Evolutionary conservation across 2,797 vertebrate species (phyloP).

Genomic region (Anguilla obscura): DNA sequence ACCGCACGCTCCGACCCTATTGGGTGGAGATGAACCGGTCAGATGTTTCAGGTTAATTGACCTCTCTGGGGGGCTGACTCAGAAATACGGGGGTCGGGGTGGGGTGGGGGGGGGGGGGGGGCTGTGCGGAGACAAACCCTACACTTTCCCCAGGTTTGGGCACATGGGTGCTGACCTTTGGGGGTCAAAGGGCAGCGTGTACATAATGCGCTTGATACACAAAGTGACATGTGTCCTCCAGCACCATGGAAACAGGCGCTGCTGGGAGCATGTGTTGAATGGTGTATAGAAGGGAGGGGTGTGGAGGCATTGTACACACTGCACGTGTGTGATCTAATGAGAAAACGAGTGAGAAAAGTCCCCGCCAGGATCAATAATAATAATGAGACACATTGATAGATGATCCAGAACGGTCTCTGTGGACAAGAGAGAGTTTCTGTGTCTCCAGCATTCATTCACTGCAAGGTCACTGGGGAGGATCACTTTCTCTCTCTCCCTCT

Average conservation of each 20-base stretch:
- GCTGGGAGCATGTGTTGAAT: not conserved
- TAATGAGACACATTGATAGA: slow-evolving; percentile 15
- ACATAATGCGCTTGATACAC: not conserved
- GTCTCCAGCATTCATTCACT: not conserved
- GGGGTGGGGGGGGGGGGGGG: not conserved
- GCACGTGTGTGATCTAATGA: not conserved
- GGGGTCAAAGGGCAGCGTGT: not conserved
- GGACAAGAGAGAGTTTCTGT: not conserved
- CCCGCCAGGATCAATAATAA: slow-evolving; percentile 17
- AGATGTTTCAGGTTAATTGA: not conserved
- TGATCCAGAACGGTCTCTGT: not conserved
- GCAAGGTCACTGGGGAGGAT: slow-evolving; percentile 14
- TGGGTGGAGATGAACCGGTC: not conserved
- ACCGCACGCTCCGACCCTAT: not conserved
- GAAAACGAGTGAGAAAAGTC: slow-evolving; percentile 6
- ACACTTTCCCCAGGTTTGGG: not conserved
- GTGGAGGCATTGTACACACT: not conserved
- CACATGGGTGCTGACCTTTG: not conserved
- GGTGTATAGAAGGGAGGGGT: not conserved
- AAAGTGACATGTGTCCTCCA: not conserved
- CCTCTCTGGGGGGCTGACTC: not conserved
- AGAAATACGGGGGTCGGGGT: not conserved
- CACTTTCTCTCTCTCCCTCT: not conserved
- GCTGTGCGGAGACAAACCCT: not conserved
- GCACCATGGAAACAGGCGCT: not conserved